phyloP scores from a whole-genome alignment of 2,113 vertebrate genomes.

The Miniopterus natalensis region DNA sequence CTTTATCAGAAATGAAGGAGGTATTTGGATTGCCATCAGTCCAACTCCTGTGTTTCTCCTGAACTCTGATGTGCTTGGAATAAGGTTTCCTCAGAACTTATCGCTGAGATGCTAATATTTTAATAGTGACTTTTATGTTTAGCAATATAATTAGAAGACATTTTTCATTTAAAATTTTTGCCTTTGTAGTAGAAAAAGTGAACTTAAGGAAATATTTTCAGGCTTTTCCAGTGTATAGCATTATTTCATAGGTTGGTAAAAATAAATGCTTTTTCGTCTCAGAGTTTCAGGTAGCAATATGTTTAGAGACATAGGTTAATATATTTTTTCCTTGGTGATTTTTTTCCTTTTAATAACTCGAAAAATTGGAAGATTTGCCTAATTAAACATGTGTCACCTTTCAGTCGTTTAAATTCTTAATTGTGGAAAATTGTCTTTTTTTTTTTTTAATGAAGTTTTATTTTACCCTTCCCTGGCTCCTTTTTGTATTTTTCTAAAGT shows the following conservation, averaged over 20 bases:
- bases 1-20: slow-evolving; percentile 13
- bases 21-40: not conserved
- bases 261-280: slow-evolving; percentile 9
- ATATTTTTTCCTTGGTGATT: not conserved
- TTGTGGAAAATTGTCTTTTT: not conserved
- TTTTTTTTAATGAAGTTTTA: slow-evolving; percentile 1
- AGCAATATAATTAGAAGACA: not conserved
- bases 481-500: slow-evolving; percentile 43
- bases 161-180: slow-evolving; percentile 42
- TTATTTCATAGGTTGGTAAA: not conserved
- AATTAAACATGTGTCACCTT: slow-evolving; percentile 7
- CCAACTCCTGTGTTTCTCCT: not conserved
- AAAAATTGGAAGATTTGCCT: slow-evolving; percentile 23
- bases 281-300: not conserved
- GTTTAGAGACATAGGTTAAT: slow-evolving; percentile 46
- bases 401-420: no score
- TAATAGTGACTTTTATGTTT: slow-evolving; percentile 56
- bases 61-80: not conserved
- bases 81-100: not conserved
- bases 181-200: slow-evolving; percentile 49
- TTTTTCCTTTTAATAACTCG: slow-evolving; percentile 29
- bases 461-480: not conserved
- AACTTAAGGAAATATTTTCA: slow-evolving; percentile 37
- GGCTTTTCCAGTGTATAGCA: slow-evolving; percentile 5
- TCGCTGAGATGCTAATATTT: slow-evolving; percentile 37